phyloP scores from a whole-genome alignment of 2,888 invertebrate genomes.

The Papilio demoleus region DNA sequence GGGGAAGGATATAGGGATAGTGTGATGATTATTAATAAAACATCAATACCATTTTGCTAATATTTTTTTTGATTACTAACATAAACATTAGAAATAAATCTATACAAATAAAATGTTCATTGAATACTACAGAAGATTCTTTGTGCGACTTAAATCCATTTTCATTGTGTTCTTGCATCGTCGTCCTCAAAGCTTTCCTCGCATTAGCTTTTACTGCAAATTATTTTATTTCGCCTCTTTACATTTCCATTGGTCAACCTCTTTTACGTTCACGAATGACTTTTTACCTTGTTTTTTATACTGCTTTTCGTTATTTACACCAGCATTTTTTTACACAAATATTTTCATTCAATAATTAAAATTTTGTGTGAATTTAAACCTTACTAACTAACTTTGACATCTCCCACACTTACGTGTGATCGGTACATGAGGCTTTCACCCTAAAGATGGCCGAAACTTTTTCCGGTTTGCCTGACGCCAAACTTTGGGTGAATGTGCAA shows the following conservation, averaged over 20 bases:
- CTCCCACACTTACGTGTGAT: no score
- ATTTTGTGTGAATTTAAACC: no score
- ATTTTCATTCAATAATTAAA: not conserved
- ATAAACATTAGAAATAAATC: conserved; percentile 2
- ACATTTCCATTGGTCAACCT: conserved; percentile 18
- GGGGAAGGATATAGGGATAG: no score
- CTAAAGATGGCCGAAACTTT: no score
- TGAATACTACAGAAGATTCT: conserved; percentile 9
- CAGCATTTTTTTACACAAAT: not conserved
- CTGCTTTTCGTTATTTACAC: not conserved
- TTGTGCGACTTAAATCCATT: conserved; percentile 23
- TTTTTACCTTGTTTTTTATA: conserved; percentile 16
- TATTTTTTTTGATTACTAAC: no score
- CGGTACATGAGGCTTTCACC: no score
- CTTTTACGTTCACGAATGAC: not conserved
- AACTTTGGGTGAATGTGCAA: no score
- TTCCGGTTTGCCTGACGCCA: no score
- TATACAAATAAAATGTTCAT: conserved; percentile 10
- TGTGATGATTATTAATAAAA: no score
- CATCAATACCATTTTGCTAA: no score
- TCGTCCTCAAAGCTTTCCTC: conserved; percentile 23
- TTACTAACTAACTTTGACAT: no score
- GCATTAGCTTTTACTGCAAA: conserved; percentile 35
- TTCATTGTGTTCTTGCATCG: conserved; percentile 24
- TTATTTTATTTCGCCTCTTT: conserved; percentile 31